Conservation (phyloP, 2,797 vertebrate species). For the Epinephelus coioides region DNA sequence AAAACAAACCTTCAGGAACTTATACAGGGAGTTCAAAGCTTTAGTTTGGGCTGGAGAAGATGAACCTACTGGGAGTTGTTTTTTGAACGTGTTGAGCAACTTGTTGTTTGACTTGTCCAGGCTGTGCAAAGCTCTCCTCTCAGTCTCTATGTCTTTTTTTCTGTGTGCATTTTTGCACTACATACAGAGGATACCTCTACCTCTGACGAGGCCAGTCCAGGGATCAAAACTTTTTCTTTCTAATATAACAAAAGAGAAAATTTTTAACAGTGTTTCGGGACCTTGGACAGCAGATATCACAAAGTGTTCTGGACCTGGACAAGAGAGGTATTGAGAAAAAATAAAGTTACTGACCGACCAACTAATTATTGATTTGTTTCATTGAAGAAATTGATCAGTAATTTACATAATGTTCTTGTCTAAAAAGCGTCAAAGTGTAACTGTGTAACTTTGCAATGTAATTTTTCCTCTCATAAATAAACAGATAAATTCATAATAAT, state of each 20-base stretch:
- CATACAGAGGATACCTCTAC: background rate
- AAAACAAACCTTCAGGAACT: constrained; percentile 29
- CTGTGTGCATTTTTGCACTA: background rate
- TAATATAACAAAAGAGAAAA: background rate
- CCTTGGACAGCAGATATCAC: background rate
- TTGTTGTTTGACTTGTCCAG: constrained; percentile 10
- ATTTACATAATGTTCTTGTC: background rate
- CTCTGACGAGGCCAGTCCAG: background rate
- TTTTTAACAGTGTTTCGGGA: background rate
- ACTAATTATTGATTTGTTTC: background rate
- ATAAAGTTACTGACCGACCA: no score
- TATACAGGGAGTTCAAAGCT: background rate
- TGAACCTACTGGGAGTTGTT: constrained; percentile 1
- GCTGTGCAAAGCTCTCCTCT: background rate
- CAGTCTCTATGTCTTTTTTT: background rate
- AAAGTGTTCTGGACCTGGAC: background rate
- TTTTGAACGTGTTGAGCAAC: constrained; percentile 22
- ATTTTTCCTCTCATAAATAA: background rate
- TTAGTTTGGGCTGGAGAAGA: background rate
- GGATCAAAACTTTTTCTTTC: background rate
- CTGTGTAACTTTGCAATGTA: background rate
- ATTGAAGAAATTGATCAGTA: background rate
- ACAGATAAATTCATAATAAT: background rate
- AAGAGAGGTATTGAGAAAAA: background rate
- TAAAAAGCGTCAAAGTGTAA: background rate